Evolutionary conservation across 1,140 invertebrate genomes (phyloP), one percentile per base, ranked within the genome.

Genomic region (Heliconius himera): DNA sequence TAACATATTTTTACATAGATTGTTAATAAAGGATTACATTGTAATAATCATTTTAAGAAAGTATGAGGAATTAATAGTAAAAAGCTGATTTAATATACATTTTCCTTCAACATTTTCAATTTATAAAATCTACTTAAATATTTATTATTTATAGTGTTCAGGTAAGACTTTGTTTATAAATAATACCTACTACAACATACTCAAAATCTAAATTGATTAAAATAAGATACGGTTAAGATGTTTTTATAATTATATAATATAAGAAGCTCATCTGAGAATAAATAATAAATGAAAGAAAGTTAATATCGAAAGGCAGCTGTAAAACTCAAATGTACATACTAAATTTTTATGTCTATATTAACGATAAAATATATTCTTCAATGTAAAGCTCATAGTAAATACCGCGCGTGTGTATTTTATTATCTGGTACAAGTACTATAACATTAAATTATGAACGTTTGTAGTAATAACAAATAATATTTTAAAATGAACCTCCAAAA

Each of bases 311-410:
- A 74, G 56, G 60, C 54, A 74, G 77, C 77, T 74, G 77, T 79
- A 79, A 79, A 79, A 79, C 46, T 79, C 51, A 54, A 79, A 74
- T 70, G 77, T 38, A 74, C 29, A 29, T 73, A 29, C 71, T 73
- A 78, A 73, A 79, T 49, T 51, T 78, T 79, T 79, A 79, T 74
- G 77, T 74, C 56, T 74, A 72, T 78, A 74, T 78, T 78, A 74
- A 72, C 49, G 51, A 74, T 78, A 77, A 77, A 77, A 75, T 71
- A 77, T 77, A 29, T 76, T 75, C 38, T 74, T 74, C 49, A 70
- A 73, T 46, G 72, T 26, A 49, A 73, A 51, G 70, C 72, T 73
- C 70, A 72, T 41, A 36, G 38, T 38, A 72, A 72, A 38, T 72
- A 72, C 20, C n/a, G 2, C 38, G 70, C 38, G 33, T 72, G 60